Conservation (phyloP, 2,888 invertebrate species). For the Drosophila kanekoi region DNA sequence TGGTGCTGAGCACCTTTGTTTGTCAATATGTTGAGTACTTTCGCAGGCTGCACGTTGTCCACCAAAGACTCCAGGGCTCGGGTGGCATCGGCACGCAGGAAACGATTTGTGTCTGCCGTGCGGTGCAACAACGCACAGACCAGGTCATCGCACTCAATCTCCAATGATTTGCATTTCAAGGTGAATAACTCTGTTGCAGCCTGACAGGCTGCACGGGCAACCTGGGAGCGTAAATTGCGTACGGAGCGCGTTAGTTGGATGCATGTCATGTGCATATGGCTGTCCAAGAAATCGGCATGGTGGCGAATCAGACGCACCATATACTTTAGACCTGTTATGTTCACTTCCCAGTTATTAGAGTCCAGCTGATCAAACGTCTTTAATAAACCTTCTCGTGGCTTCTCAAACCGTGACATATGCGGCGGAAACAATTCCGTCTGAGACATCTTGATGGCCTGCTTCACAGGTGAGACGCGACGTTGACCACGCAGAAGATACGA, state of each 20-base stretch:
- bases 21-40: constrained; percentile 89
- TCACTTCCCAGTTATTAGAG: constrained; percentile 92
- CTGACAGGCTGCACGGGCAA: constrained; percentile 94
- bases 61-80: constrained; percentile 93
- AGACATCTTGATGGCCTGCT: constrained; percentile 80
- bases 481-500: constrained; percentile 81
- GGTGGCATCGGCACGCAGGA: constrained; percentile 94
- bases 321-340: constrained; percentile 90
- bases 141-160: constrained; percentile 94
- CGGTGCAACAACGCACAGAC: constrained; percentile 93
- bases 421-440: constrained; percentile 81
- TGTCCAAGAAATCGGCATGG: constrained; percentile 87
- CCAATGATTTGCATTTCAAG: constrained; percentile 87
- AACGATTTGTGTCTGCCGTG: constrained; percentile 97
- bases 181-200: constrained; percentile 92
- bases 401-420: constrained; percentile 86
- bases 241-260: constrained; percentile 91
- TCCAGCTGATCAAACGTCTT: constrained; percentile 89
- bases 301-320: constrained; percentile 89
- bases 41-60: constrained; percentile 89
- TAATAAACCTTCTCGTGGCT: constrained; percentile 88
- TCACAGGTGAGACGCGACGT: constrained; percentile 82
- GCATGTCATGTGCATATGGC: constrained; percentile 89
- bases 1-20: constrained; percentile 92
- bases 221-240: constrained; percentile 96